These are phyloP conservation scores for Puffinus mauretanicus DNA, from an alignment of 2,113 vertebrate genomes.

Conservation along the genomic window DNA sequence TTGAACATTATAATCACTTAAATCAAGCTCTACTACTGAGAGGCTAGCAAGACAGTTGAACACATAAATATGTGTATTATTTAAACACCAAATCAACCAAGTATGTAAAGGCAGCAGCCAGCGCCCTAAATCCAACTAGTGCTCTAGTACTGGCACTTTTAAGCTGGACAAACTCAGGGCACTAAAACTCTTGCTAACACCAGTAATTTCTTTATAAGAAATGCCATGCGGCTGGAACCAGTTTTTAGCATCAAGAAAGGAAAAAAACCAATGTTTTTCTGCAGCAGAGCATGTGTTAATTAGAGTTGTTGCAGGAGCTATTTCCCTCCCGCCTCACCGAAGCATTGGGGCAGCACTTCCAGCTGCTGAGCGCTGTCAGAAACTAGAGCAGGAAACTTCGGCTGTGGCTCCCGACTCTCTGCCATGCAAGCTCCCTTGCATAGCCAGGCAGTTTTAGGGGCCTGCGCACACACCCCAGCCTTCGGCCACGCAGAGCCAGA, in stretches of 20 bases:
- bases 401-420: accelerated
- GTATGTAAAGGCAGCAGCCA: not conserved
- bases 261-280: not conserved
- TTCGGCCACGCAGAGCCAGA: not conserved
- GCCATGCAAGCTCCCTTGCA: accelerated
- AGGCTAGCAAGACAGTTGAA: not conserved
- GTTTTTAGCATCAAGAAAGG: not conserved
- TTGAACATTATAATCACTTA: not conserved
- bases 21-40: not conserved
- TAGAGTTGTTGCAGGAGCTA: accelerated
- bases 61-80: not conserved
- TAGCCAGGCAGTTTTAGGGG: accelerated
- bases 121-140: not conserved
- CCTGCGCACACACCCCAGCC: accelerated
- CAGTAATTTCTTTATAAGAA: accelerated
- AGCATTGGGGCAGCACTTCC: accelerated
- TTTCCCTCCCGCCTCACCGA: accelerated
- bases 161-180: not conserved
- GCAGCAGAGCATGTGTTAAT: no score
- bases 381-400: accelerated
- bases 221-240: not conserved
- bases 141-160: not conserved
- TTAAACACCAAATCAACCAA: not conserved
- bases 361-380: not conserved
- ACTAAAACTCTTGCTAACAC: not conserved